Evolutionary conservation across 1,140 invertebrate genomes (phyloP).

Genomic region (Rhopalosiphum maidis): DNA sequence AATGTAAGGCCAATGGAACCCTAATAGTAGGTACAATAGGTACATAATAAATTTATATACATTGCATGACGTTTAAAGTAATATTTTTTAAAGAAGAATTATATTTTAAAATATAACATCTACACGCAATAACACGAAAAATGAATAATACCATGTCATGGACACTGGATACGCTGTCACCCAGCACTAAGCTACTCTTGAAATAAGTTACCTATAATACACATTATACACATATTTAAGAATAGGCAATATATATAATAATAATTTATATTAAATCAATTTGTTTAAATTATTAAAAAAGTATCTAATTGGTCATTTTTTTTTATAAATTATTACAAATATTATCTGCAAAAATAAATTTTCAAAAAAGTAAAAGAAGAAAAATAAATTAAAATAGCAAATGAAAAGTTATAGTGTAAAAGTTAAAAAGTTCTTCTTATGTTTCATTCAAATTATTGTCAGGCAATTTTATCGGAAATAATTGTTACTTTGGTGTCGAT

Average conservation of each 20-base stretch:
- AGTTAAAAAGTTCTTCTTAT: neutral
- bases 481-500: neutral
- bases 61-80: slow-evolving; percentile 18
- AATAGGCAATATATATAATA: neutral
- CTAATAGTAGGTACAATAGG: neutral
- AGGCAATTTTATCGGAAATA: slow-evolving; percentile 28
- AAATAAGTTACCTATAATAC: neutral
- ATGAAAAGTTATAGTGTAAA: neutral
- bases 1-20: neutral
- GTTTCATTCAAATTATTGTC: slow-evolving; percentile 39
- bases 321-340: neutral
- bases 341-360: neutral
- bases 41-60: slow-evolving; percentile 31
- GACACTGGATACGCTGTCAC: neutral
- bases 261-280: neutral
- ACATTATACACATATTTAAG: neutral
- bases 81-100: slow-evolving; percentile 19
- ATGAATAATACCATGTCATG: slow-evolving; percentile 2
- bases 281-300: neutral
- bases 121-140: neutral
- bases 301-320: neutral
- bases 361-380: neutral
- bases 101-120: neutral
- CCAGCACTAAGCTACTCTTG: neutral
- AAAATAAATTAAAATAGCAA: neutral